These are phyloP conservation scores for Siniperca scherzeri DNA, from an alignment of 2,797 vertebrate species.

Conservation along the genomic window DNA sequence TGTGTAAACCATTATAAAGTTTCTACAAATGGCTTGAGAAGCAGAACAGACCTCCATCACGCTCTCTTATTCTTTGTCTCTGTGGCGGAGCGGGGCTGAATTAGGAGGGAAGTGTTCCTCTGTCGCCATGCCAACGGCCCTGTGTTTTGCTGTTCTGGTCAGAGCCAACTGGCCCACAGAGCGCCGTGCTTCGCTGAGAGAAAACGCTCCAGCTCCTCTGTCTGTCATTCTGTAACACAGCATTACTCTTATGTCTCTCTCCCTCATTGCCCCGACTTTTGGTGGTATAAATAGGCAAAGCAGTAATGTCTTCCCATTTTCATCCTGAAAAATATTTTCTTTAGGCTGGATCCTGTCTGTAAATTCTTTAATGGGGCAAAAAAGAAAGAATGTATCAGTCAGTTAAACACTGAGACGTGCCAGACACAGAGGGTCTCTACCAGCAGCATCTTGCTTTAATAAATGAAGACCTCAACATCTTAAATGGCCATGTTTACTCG, in stretches of 20 bases:
- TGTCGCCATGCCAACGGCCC: slow-evolving; percentile 76
- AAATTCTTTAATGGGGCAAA: slow-evolving; percentile 36
- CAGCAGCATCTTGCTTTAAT: slow-evolving; percentile 70
- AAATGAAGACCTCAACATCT: slow-evolving; percentile 53
- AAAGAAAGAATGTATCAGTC: slow-evolving; percentile 39
- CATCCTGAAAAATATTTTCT: slow-evolving; percentile 58
- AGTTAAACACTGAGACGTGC: slow-evolving; percentile 33
- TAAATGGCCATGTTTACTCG: slow-evolving; percentile 60
- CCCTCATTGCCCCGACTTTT: slow-evolving; percentile 23
- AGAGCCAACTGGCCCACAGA: slow-evolving; percentile 76
- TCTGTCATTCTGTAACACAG: slow-evolving; percentile 67
- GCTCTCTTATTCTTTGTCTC: slow-evolving; percentile 48
- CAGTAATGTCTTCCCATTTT: slow-evolving; percentile 44
- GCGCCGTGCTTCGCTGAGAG: slow-evolving; percentile 39
- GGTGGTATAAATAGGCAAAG: slow-evolving; percentile 55
- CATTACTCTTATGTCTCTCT: slow-evolving; percentile 57
- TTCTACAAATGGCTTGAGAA: slow-evolving; percentile 8
- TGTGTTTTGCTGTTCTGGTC: slow-evolving; percentile 75
- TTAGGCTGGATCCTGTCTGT: slow-evolving; percentile 52
- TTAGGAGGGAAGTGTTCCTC: slow-evolving; percentile 75
- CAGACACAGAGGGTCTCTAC: slow-evolving; percentile 54
- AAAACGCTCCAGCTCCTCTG: slow-evolving; percentile 59
- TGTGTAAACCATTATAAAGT: slow-evolving; percentile 12
- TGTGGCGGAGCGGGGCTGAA: slow-evolving; percentile 54
- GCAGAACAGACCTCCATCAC: slow-evolving; percentile 42